Evolutionary conservation across 2,888 invertebrate genomes (phyloP).

Genomic region (Xestia ashworthii): DNA sequence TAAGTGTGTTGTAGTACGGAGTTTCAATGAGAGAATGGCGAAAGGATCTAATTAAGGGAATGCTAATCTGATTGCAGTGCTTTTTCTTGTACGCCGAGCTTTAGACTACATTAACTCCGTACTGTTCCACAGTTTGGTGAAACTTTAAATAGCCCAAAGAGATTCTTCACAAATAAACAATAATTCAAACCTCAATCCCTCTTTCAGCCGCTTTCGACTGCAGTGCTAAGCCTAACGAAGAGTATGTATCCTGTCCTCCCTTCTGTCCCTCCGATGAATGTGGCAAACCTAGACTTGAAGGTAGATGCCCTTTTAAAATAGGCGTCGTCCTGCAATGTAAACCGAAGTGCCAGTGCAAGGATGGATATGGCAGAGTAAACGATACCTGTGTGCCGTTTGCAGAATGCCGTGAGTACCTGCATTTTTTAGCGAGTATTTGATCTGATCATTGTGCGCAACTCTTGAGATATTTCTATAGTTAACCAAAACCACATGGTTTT

Average conservation of each 20-base stretch:
- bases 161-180: not conserved
- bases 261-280: slow-evolving; percentile 75
- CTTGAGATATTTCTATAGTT: too few species aligned
- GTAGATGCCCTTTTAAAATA: slow-evolving; percentile 70
- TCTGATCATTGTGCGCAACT: too few species aligned
- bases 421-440: too few species aligned
- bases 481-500: too few species aligned
- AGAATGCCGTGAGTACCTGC: slow-evolving; percentile 69
- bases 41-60: not conserved
- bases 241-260: slow-evolving; percentile 72
- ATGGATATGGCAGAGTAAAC: slow-evolving; percentile 71
- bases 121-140: not conserved
- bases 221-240: slow-evolving; percentile 66
- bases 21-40: not conserved
- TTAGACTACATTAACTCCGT: not conserved
- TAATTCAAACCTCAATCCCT: not conserved
- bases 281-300: slow-evolving; percentile 66
- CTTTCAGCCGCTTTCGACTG: slow-evolving; percentile 73
- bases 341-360: slow-evolving; percentile 74
- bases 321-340: slow-evolving; percentile 65
- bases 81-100: not conserved
- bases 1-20: not conserved
- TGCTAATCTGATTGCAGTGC: not conserved
- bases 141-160: not conserved
- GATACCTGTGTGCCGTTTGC: slow-evolving; percentile 73